These are phyloP conservation scores for Tonatia bakeri DNA, from an alignment of 2,113 vertebrate species.

Conservation along the genomic window DNA sequence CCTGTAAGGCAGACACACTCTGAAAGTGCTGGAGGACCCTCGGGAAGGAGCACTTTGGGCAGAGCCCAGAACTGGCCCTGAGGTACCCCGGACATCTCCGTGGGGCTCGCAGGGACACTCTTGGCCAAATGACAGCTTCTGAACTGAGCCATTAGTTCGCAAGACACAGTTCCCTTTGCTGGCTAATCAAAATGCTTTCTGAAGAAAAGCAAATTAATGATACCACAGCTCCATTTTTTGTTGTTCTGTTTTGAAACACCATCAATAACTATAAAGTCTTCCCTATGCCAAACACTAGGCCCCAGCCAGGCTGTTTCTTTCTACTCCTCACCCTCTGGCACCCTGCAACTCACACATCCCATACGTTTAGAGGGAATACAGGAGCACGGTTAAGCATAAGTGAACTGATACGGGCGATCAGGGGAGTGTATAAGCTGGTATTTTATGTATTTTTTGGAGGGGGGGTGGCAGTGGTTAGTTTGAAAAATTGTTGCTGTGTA, in stretches of 20 bases:
- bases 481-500: background rate
- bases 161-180: conserved; percentile 57
- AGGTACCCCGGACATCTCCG: background rate
- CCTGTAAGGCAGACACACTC: background rate
- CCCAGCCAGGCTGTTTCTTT: conserved; percentile 16
- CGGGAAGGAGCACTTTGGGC: background rate
- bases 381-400: conserved; percentile 7
- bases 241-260: conserved; percentile 37
- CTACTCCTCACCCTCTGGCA: background rate
- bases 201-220: conserved; percentile 31
- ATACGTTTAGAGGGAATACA: background rate
- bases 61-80: background rate
- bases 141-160: conserved; percentile 36
- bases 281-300: background rate
- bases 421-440: background rate
- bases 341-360: background rate
- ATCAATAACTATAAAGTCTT: conserved; percentile 54
- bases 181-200: conserved; percentile 29
- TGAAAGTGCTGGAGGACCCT: background rate
- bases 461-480: background rate
- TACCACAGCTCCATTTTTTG: background rate
- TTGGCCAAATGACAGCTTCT: background rate
- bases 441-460: accelerated
- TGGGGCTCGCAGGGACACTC: background rate
- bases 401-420: background rate